These are phyloP conservation scores for Tetraodon nigroviridis DNA, from an alignment of 2,113 vertebrate species.

Conservation along the genomic window DNA sequence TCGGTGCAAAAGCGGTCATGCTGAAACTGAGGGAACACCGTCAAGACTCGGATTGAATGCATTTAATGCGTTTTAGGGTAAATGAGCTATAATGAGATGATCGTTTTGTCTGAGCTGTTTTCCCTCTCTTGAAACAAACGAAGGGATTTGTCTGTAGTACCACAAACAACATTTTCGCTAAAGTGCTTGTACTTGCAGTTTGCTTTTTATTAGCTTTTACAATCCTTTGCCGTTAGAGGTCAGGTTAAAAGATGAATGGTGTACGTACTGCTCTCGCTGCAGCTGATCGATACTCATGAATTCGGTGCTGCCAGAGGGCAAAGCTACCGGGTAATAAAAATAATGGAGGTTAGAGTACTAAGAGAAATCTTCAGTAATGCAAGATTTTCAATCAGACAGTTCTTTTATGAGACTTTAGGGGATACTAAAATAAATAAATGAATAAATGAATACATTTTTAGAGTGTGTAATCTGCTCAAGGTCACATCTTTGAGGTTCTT, in stretches of 20 bases:
- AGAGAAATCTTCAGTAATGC: neutral
- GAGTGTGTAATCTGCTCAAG: too few relatives aligned
- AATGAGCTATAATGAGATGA: too few relatives aligned
- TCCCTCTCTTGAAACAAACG: neutral
- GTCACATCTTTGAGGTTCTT: too few relatives aligned
- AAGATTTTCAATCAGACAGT: too few relatives aligned
- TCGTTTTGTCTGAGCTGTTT: too few relatives aligned
- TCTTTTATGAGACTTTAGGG: too few relatives aligned
- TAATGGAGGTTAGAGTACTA: neutral
- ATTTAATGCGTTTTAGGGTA: neutral
- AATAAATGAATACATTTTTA: too few relatives aligned
- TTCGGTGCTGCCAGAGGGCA: constrained; percentile 23
- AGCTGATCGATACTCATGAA: constrained; percentile 59
- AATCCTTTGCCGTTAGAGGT: constrained; percentile 59
- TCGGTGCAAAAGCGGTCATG: constrained; percentile 46
- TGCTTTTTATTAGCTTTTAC: constrained; percentile 58
- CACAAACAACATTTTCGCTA: constrained; percentile 28
- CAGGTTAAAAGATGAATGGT: constrained; percentile 47
- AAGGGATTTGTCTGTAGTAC: constrained; percentile 27
- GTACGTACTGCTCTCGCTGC: constrained; percentile 7
- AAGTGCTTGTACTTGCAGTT: constrained; percentile 46
- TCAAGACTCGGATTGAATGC: constrained; percentile 1
- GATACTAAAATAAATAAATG: too few relatives aligned
- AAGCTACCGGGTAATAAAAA: constrained; percentile 23
- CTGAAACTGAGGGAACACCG: constrained; percentile 10